phyloP scores from a whole-genome alignment of 1,140 invertebrate species.

The Drosophila albomicans region DNA sequence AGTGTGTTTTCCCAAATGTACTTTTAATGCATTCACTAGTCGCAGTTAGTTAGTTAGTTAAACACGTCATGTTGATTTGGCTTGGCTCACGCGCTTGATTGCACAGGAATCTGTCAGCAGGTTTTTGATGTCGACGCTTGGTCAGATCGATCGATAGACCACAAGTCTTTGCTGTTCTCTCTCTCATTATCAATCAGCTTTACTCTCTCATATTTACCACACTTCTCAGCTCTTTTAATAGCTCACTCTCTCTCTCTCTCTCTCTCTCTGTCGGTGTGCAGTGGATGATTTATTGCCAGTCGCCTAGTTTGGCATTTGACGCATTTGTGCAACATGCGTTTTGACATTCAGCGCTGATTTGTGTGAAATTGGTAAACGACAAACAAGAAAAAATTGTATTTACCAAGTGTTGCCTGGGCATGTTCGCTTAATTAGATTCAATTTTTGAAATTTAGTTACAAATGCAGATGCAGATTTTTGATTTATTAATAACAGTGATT shows the following conservation, averaged over 20 bases:
- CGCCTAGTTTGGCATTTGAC: constrained; percentile 76
- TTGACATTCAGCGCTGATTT: constrained; percentile 83
- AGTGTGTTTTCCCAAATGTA: not conserved
- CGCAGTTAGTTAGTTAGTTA: not conserved
- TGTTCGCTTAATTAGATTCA: constrained; percentile 46
- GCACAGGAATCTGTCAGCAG: constrained; percentile 47
- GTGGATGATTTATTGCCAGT: constrained; percentile 76
- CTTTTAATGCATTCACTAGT: constrained; percentile 8
- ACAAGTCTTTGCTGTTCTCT: constrained; percentile 8
- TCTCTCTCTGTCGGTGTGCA: not conserved
- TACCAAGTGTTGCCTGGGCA: constrained; percentile 7
- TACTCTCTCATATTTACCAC: not conserved
- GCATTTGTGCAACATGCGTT: constrained; percentile 83
- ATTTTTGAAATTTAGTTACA: constrained; percentile 42
- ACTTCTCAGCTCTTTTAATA: constrained; percentile 15
- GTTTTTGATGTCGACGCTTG: constrained; percentile 32
- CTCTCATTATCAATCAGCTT: not conserved
- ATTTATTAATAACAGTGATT: constrained; percentile 75
- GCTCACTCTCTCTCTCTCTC: not conserved
- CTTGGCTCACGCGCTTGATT: constrained; percentile 31
- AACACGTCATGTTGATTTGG: constrained; percentile 11
- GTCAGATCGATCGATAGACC: constrained; percentile 33
- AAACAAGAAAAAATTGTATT: constrained; percentile 20
- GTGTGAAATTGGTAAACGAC: constrained; percentile 69
- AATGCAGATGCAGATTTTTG: constrained; percentile 57